phyloP scores from a whole-genome alignment of 2,113 vertebrate species.

The Hoplias malabaricus region DNA sequence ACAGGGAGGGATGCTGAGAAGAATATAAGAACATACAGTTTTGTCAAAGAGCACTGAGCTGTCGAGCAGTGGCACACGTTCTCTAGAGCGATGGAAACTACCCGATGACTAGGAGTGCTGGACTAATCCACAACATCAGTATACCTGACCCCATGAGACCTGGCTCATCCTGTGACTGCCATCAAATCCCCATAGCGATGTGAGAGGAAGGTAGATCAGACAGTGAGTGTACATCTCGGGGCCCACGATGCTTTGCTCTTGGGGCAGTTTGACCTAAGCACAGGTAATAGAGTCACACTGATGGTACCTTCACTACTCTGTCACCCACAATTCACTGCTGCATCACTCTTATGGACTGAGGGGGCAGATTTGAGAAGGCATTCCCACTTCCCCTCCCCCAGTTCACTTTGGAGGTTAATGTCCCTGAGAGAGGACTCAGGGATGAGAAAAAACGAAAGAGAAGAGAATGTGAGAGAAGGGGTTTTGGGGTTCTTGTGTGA shows the following conservation, averaged over 20 bases:
- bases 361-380: constrained; percentile 33
- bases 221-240: not conserved
- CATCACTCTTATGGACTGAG: constrained; percentile 37
- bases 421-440: constrained; percentile 6
- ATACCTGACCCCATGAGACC: too few relatives aligned
- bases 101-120: too few relatives aligned
- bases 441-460: not conserved
- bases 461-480: not conserved
- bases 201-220: not conserved
- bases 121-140: too few relatives aligned
- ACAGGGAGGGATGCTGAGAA: not conserved
- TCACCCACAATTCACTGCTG: constrained; percentile 19
- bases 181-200: too few relatives aligned
- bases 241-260: not conserved
- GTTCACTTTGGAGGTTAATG: constrained; percentile 39
- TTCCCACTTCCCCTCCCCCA: not conserved
- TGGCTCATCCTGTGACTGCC: too few relatives aligned
- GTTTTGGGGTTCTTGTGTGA: too few relatives aligned
- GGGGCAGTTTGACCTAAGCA: not conserved
- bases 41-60: too few relatives aligned
- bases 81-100: too few relatives aligned
- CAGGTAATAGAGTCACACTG: not conserved
- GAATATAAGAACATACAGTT: too few relatives aligned
- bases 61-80: too few relatives aligned
- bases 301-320: not conserved